Evolutionary conservation across 2,888 invertebrate genomes (phyloP), one percentile per base, ranked within the genome.

Genomic region (Mesorhabditis sp.): DNA sequence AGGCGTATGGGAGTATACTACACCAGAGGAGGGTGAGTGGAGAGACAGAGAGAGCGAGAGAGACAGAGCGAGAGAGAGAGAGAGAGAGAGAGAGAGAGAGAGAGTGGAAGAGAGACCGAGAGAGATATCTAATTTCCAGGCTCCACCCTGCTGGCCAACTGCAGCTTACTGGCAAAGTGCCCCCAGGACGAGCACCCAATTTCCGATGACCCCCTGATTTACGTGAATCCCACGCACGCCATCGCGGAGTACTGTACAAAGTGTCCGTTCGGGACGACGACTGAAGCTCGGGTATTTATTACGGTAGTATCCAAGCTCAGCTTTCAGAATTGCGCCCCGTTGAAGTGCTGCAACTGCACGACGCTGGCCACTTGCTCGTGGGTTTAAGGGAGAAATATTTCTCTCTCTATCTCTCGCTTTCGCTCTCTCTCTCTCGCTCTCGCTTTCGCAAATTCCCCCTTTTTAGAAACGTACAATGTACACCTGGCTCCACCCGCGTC

Each of bases 201-300:
- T 13, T 10, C n/a, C 58, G n/a, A n/a, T 50, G 58, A n/a, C 7
- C n/a, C 58, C 7, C 10, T 50, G 58, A 50, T 50, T 50, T 13
- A 13, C n/a, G 58, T 50, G 7, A n/a, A 50, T 50, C 58, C 58
- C 7, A 50, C 7, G 7, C 58, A 13, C n/a, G 10, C 58, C 7
- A 50, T 50, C 7, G 7, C 58, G 7, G 7, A 10, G 7, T 50
- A 50, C n/a, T 50, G 58, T 50, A 10, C 7, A 50, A 50, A n/a
- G n/a, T 50, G 58, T 50, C 58, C 58, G 58, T 50, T 13, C n/a
- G 58, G 58, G n/a, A 50, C 58, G 58, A 50, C 58, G 58, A 50
- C 58, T 13, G 10, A 50, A 50, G 58, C n/a, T 50, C n/a, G 58
- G 7, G 7, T 50, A 28, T 28, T 28, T 28, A 28, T 28, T 28